phyloP scores from a whole-genome alignment of 2,888 invertebrate species.

The Pachymerium ferrugineum region DNA sequence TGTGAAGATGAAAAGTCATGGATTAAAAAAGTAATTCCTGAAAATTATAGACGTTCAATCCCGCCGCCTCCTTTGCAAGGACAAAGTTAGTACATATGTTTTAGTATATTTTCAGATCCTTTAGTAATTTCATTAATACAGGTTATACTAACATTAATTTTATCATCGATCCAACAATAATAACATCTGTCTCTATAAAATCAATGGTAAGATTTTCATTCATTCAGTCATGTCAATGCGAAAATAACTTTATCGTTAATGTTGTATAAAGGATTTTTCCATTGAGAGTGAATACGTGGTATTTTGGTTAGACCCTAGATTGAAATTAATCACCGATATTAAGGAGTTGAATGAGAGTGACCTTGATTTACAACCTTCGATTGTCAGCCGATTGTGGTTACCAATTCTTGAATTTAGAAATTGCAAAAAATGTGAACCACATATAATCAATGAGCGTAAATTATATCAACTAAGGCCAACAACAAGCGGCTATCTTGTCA shows the following conservation, averaged over 20 bases:
- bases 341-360: neutral
- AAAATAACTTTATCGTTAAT: too few relatives aligned
- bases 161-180: neutral
- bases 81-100: neutral
- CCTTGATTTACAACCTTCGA: neutral
- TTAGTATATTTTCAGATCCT: too few relatives aligned
- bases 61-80: neutral
- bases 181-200: neutral
- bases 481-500: too few relatives aligned
- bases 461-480: too few relatives aligned
- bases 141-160: neutral
- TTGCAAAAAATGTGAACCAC: neutral
- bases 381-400: neutral
- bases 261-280: neutral
- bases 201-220: neutral
- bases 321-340: neutral
- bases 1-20: neutral
- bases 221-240: neutral
- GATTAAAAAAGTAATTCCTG: neutral
- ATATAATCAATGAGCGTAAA: too few relatives aligned
- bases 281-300: neutral
- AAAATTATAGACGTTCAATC: neutral
- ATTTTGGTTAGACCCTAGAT: neutral
- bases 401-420: neutral
- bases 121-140: too few relatives aligned